Evolutionary conservation across 2,797 vertebrate genomes (phyloP), one percentile per base, ranked within the genome.

Genomic region (Macroramphosus scolopax): DNA sequence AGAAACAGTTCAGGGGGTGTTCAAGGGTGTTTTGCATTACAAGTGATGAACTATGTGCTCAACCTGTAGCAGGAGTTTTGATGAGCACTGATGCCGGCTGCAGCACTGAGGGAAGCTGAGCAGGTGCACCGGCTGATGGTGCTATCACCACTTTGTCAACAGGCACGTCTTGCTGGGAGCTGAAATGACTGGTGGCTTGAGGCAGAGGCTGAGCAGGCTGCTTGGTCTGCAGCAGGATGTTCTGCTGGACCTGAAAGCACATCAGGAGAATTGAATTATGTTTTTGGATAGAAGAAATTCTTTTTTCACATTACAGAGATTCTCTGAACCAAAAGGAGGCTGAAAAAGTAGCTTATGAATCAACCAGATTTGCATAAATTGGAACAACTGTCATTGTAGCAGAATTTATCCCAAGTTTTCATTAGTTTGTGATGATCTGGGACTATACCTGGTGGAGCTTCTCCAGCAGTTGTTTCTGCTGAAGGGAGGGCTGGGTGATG

Each of bases 381-480:
- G n/a, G n/a, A n/a, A n/a, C n/a, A n/a, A n/a, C n/a, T n/a, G n/a
- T n/a, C n/a, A n/a, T n/a, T n/a, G n/a, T n/a, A n/a, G n/a, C n/a
- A n/a, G n/a, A n/a, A n/a, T n/a, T n/a, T n/a, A n/a, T n/a, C n/a
- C n/a, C n/a, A n/a, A n/a, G n/a, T n/a, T n/a, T n/a, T n/a, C n/a
- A n/a, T n/a, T n/a, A n/a, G n/a, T n/a, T n/a, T n/a, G n/a, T 22
- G 20, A 2, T 17, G 16, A 54, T 11, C 1, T 9, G 28, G 26
- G 8, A 40, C 6, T 14, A 11, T 89, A 97, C 95, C 95, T 95
- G 94, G 72, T 93, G 94, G 48, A 95, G 91, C 66, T 93, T 92
- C 38, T 97, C 94, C 80, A 95, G 74, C 28, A 95, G 84, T 68
- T 90, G 91, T 77, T 95, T 96, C 75, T 92, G 91, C 58, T 93